Base-by-base conservation (phyloP, 2,113 vertebrate species). In the Polypterus senegalus region DNA sequence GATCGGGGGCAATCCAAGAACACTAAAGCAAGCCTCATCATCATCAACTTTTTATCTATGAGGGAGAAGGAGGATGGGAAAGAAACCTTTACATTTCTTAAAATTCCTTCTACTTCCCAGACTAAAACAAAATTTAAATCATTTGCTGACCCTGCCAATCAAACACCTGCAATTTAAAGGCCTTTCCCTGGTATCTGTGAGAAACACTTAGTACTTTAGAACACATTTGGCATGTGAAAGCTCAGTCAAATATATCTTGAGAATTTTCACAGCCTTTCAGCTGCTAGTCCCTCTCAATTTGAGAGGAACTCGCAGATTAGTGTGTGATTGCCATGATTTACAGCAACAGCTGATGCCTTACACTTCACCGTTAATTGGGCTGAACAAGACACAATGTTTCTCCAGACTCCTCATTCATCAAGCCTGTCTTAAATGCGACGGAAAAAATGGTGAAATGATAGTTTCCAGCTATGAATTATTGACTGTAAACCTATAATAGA, bases 401-500 rank as follows among this genome's bases (percentile, higher is more conserved):
- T 57, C 48, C 44, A 58, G 62, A 58, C n/a, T 46, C 48, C 9
- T 44, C 6, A 8, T 44, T 49, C n/a, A 47, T 54, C 51, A 63
- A 45, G 6, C 5, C 47, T 9, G 7, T 43, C 43, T 49, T 49
- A 5, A 57, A 49, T 5, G 11, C 46, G 27, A 48, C 57, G 45
- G 6, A 51, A 51, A n/a, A 9, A 51, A 63, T 4, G 9, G 48
- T 8, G 9, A 58, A 51, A 63, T 7, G 47, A 56, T 56, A 43
- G 48, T 9, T 57, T 10, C 47, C 27, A 44, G 9, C 3, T 57
- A 57, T 43, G 54, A 55, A 11, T 57, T 57, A 57, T 27, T 43
- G 56, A 57, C 27, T 5, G 54, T 72, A 74, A 72, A 63, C 60
- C 55, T 65, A 65, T 67, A 65, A 78, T 68, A 73, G 65, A 70